Percentiles rank a stretch among this genome's conserved stretches.
Evolutionary conservation across 2,888 invertebrate genomes (phyloP).

Genomic region (Melitaea athalia): DNA sequence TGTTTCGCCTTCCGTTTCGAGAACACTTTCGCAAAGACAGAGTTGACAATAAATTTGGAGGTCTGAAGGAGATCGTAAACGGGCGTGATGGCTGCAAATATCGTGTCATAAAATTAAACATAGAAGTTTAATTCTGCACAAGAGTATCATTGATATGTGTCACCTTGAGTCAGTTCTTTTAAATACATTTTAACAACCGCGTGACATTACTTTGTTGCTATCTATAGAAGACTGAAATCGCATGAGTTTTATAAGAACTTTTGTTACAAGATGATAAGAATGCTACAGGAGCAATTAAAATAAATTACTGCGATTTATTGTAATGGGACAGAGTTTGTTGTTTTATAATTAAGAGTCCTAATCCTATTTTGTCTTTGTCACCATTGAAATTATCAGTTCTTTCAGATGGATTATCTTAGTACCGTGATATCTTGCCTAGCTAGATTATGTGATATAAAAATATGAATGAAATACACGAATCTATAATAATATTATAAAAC

Average conservation of each 20-base stretch:
- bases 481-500: too few relatives aligned
- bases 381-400: too few relatives aligned
- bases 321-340: too few relatives aligned
- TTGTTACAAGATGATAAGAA: too few relatives aligned
- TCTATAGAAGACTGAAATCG: not conserved
- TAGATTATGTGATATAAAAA: too few relatives aligned
- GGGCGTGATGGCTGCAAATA: not conserved
- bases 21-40: not conserved
- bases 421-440: too few relatives aligned
- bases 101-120: conserved; percentile 2
- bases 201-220: conserved; percentile 2
- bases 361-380: too few relatives aligned
- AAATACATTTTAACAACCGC: not conserved
- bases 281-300: too few relatives aligned
- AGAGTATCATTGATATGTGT: conserved; percentile 8
- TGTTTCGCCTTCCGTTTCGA: not conserved
- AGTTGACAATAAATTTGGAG: not conserved
- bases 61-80: not conserved
- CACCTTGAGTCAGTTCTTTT: not conserved
- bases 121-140: conserved; percentile 4
- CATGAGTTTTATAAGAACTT: not conserved
- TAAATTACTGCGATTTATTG: too few relatives aligned
- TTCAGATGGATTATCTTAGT: too few relatives aligned
- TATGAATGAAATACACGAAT: too few relatives aligned
- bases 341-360: too few relatives aligned